Conservation (phyloP, 2,888 invertebrate species). For the Synergus itoensis region DNA sequence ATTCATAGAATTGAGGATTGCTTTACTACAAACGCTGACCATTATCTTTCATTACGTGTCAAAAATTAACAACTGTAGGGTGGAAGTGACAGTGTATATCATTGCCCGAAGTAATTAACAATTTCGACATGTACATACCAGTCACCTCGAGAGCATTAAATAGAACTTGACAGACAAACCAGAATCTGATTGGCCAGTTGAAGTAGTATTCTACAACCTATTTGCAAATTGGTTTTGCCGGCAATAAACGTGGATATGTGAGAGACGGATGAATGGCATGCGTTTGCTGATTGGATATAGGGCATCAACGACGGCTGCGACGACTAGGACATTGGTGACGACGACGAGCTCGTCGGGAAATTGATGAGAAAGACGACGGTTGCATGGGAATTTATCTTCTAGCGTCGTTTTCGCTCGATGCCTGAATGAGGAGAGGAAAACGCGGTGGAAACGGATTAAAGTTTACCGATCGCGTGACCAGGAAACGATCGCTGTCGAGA, state of each 20-base stretch:
- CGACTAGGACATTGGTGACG: conserved; percentile 49
- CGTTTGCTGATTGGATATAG: conserved; percentile 71
- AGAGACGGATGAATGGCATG: conserved; percentile 63
- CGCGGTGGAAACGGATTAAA: conserved; percentile 26
- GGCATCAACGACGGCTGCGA: conserved; percentile 40
- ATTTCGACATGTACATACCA: conserved; percentile 16
- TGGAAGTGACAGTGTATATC: conserved; percentile 8
- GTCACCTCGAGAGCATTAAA: conserved; percentile 24
- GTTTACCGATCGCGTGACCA: conserved; percentile 21
- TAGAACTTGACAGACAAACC: conserved; percentile 20
- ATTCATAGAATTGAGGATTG: conserved; percentile 6
- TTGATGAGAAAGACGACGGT: conserved; percentile 55
- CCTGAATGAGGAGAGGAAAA: conserved; percentile 7
- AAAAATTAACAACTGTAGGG: not conserved
- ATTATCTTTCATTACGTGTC: not conserved
- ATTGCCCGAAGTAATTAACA: conserved; percentile 19
- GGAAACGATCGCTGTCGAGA: not conserved
- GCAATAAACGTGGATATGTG: conserved; percentile 67
- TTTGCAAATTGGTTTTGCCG: conserved; percentile 75
- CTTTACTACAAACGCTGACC: not conserved
- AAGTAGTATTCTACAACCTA: conserved; percentile 64
- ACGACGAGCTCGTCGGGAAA: conserved; percentile 55
- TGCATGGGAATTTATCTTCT: conserved; percentile 42
- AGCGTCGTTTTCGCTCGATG: conserved; percentile 36
- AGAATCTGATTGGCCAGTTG: conserved; percentile 7